Evolutionary conservation across 2,888 invertebrate genomes (phyloP).

Genomic region (Latrodectus elegans): DNA sequence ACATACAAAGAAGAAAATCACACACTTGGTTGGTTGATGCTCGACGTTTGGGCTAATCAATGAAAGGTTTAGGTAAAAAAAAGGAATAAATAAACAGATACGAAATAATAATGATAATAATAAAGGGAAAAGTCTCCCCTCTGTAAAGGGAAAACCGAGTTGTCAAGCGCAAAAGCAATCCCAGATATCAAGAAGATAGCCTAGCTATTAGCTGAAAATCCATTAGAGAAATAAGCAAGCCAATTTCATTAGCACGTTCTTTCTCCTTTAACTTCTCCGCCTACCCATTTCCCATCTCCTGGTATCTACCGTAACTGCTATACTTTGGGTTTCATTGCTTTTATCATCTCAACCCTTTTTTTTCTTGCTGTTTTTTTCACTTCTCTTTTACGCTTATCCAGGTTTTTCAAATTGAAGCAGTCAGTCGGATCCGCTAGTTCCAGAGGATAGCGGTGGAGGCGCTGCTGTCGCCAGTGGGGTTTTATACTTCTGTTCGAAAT

Average conservation of each 20-base stretch:
- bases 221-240: conserved; percentile 63
- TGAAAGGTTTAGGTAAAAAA: conserved; percentile 33
- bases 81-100: conserved; percentile 32
- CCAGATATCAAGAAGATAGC: conserved; percentile 48
- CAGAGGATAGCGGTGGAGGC: conserved; percentile 28
- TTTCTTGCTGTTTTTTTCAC: conserved; percentile 14
- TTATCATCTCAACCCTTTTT: conserved; percentile 35
- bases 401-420: conserved; percentile 59
- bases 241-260: conserved; percentile 64
- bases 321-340: conserved; percentile 56
- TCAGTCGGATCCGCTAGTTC: conserved; percentile 53
- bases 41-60: conserved; percentile 32
- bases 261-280: conserved; percentile 1
- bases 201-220: conserved; percentile 61
- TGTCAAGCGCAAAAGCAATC: conserved; percentile 57
- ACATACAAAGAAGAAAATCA: background rate
- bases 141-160: conserved; percentile 28
- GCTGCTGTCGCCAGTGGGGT: conserved; percentile 18
- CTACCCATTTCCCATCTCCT: conserved; percentile 1
- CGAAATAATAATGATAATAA: conserved; percentile 44
- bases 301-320: conserved; percentile 24
- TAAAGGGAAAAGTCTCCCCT: conserved; percentile 12
- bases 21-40: too few species aligned
- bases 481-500: conserved; percentile 24
- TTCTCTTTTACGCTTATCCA: conserved; percentile 19